phyloP scores from a whole-genome alignment of 2,113 vertebrate genomes.

The Anoura caudifer region DNA sequence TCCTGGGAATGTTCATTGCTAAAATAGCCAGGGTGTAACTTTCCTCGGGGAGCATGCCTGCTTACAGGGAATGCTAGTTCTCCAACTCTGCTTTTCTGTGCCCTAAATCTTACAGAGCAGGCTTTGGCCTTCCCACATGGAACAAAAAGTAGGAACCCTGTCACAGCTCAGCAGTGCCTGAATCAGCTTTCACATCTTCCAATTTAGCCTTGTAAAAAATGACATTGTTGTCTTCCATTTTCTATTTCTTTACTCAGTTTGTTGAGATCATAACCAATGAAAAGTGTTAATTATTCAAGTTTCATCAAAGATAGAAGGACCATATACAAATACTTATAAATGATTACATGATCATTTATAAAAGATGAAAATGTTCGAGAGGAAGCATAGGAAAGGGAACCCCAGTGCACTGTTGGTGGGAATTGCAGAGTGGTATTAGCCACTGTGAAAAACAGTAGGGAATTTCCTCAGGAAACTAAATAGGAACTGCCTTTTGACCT shows the following conservation, averaged over 20 bases:
- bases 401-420: too few relatives aligned
- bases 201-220: not conserved
- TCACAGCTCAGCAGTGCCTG: not conserved
- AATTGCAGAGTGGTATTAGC: too few relatives aligned
- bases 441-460: too few relatives aligned
- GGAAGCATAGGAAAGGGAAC: too few relatives aligned
- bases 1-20: too few relatives aligned
- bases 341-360: not conserved
- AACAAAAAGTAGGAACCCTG: not conserved
- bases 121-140: fast-evolving
- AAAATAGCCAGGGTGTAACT: not conserved
- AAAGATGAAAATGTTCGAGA: not conserved
- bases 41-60: not conserved
- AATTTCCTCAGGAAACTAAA: too few relatives aligned
- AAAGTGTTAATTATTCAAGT: not conserved
- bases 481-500: too few relatives aligned
- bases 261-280: not conserved
- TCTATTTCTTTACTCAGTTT: not conserved
- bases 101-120: not conserved
- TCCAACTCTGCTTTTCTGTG: not conserved
- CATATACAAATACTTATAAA: not conserved
- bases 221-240: not conserved
- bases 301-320: not conserved
- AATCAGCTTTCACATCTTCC: not conserved
- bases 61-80: not conserved